A percentile compares a stretch with the other conserved stretches of the same genome.
Evolutionary conservation across 2,888 invertebrate genomes (phyloP).

Genomic region (Ectobius pallidus): DNA sequence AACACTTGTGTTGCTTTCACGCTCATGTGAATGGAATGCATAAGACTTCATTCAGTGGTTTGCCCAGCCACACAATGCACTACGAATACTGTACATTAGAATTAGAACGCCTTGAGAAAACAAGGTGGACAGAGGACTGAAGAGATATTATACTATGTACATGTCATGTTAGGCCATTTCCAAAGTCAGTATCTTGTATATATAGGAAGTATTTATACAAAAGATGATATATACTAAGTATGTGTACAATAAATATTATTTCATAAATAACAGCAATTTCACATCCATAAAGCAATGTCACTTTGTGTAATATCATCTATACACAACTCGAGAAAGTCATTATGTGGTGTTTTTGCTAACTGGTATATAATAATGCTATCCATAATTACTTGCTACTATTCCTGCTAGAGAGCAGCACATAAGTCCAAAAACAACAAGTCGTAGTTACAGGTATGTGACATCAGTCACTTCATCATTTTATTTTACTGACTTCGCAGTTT

Average conservation of each 20-base stretch:
- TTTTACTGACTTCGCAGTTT: no score
- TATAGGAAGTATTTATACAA: slow-evolving; percentile 32
- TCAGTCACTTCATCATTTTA: no score
- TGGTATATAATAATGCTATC: no score
- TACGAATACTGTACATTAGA: slow-evolving; percentile 43
- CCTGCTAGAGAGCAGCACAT: slow-evolving; percentile 13
- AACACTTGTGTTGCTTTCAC: no score
- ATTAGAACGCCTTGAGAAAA: slow-evolving; percentile 39
- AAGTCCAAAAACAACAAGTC: not conserved
- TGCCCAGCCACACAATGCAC: not conserved
- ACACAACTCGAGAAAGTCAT: not conserved
- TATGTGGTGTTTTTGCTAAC: not conserved
- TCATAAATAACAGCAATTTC: slow-evolving; percentile 20
- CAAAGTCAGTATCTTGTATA: slow-evolving; percentile 36
- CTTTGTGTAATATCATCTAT: not conserved
- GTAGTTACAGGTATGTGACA: no score
- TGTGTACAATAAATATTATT: slow-evolving; percentile 24
- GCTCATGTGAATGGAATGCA: no score
- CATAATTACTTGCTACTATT: not conserved
- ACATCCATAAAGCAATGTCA: slow-evolving; percentile 13
- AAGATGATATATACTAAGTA: slow-evolving; percentile 18
- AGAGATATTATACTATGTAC: slow-evolving; percentile 42
- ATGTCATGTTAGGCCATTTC: slow-evolving; percentile 41
- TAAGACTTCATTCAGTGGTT: no score
- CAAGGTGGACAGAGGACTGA: slow-evolving; percentile 34